phyloP scores from a whole-genome alignment of 2,797 vertebrate species.

The Chromis chromis region DNA sequence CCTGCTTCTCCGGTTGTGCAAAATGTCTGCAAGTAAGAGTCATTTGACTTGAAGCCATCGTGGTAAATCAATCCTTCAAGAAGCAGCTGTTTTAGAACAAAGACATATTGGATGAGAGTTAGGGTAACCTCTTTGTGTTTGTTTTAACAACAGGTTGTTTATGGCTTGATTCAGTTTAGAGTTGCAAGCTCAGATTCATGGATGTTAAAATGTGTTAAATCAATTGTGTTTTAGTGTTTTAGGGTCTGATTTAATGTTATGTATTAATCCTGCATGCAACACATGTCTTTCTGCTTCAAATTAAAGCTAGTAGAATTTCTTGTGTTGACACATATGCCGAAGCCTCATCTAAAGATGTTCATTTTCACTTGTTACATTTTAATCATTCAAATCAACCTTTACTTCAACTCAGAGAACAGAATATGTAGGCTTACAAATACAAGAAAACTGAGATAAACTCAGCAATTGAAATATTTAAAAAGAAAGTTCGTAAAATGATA shows the following conservation, averaged over 20 bases:
- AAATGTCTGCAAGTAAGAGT: conserved; percentile 58
- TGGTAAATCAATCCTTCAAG: conserved; percentile 32
- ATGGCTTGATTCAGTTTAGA: neutral
- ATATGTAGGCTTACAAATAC: no score
- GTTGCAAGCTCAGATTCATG: neutral
- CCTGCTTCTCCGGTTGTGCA: conserved; percentile 58
- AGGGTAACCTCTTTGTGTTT: neutral
- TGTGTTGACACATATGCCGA: no score
- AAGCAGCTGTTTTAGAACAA: conserved; percentile 5
- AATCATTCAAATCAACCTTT: no score
- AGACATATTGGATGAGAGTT: neutral
- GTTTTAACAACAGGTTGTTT: conserved; percentile 1
- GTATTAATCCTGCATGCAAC: neutral
- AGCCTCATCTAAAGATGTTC: no score
- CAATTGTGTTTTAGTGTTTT: no score
- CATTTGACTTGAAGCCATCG: conserved; percentile 25
- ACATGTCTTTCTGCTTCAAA: neutral
- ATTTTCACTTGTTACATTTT: no score
- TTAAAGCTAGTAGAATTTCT: neutral
- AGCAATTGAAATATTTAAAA: no score
- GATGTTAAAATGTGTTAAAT: neutral
- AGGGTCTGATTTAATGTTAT: no score
- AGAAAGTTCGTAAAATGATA: no score
- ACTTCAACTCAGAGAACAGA: no score
- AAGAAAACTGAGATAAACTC: no score